Evolutionary conservation across 2,113 vertebrate species (phyloP), one percentile per base, ranked within the genome.

Genomic region (pig (Sus scrofa)): DNA sequence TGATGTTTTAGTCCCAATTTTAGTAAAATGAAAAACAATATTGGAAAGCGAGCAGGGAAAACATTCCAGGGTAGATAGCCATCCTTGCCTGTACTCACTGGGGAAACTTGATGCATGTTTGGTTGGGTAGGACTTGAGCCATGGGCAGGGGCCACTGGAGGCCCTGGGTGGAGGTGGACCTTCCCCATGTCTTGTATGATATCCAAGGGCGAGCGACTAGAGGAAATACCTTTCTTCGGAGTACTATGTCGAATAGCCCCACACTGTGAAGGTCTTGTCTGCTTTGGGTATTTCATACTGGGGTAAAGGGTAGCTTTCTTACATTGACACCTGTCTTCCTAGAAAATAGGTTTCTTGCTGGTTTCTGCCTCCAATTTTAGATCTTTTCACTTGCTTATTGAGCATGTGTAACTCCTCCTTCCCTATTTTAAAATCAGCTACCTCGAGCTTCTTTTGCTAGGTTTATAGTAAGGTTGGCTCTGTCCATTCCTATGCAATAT

Each of bases 11-110:
- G 68, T 37, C 20, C 52, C 15, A 86, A 1, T 90, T 92, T 92
- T 79, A 74, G 67, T 82, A 86, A 90, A 90, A 94, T 78, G 88
- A 89, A 89, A 88, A 95, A 24, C 44, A 92, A 9, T n/a, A 2
- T 24, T 85, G 44, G 30, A 39, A 81, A 67, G 2, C 37, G 56
- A 86, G 68, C n/a, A 73, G 32, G 86, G 39, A 83, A 75, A 18
- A 73, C 15, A 9, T 86, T 56, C 19, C 15, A 58, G 81, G 4
- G 4, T 78, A 73, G 70, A 37, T 11, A 58, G 44, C 52, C 77
- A 54, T 78, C 34, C 34, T 24, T 56, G 26, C 39, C 18, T 34
- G 15, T 95, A 56, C 56, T 62, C 3, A 2, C 15, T 24, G 56
- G 87, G 11, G 54, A 74, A 52, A 83, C 34, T 44, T 63, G 2